Evolutionary conservation across 2,113 vertebrate species (phyloP).

Genomic region (Corythaeola cristata): DNA sequence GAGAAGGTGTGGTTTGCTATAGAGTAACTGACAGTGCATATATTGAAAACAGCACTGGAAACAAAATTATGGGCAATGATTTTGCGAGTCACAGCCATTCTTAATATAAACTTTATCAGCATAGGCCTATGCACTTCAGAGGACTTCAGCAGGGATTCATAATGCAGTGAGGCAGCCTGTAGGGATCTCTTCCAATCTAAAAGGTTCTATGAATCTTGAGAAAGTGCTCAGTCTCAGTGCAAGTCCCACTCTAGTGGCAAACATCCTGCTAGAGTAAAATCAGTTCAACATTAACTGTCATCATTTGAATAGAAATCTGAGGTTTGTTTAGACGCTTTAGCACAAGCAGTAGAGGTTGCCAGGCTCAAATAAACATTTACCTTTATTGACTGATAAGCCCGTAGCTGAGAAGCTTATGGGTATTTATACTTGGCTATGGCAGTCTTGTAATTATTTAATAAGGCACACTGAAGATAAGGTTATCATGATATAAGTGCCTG

Average conservation of each 20-base stretch:
- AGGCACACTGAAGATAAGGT: conserved; percentile 55
- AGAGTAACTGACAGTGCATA: background rate
- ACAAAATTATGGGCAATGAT: background rate
- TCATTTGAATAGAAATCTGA: background rate
- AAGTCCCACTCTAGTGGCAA: background rate
- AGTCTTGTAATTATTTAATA: conserved; percentile 61
- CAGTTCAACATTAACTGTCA: background rate
- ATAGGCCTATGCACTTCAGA: background rate
- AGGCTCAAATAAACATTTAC: conserved; percentile 30
- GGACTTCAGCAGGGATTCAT: background rate
- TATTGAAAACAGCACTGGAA: background rate
- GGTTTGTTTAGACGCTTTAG: conserved; percentile 1
- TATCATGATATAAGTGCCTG: conserved; percentile 62
- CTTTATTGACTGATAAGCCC: conserved; percentile 20
- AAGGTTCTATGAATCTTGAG: background rate
- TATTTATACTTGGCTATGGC: conserved; percentile 35
- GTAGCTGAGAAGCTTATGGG: background rate
- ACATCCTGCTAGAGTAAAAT: background rate
- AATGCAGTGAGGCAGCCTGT: background rate
- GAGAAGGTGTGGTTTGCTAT: background rate
- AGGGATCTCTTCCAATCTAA: background rate
- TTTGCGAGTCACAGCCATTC: background rate
- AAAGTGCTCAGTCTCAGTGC: background rate
- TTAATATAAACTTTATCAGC: background rate
- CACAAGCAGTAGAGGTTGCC: background rate